These are phyloP conservation scores for Lagothrix lagotricha DNA, from an alignment of 2,797 vertebrate species.

Conservation along the genomic window DNA sequence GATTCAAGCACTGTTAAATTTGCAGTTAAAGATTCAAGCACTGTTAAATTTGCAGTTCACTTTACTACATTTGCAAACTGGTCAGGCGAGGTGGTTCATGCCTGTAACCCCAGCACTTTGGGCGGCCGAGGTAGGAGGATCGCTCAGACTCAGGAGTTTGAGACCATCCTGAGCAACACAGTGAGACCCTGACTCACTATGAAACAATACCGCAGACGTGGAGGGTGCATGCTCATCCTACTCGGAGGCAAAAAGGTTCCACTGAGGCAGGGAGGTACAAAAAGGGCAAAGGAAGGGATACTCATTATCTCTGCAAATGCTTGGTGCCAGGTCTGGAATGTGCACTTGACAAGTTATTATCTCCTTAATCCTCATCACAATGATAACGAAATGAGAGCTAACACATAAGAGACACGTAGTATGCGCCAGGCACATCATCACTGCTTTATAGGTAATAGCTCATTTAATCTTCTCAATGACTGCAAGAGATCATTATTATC, in stretches of 20 bases:
- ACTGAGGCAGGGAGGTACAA: background rate
- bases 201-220: background rate
- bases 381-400: background rate
- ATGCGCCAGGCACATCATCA: background rate
- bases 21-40: conserved; percentile 29
- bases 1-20: background rate
- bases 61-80: conserved; percentile 50
- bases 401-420: background rate
- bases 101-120: background rate
- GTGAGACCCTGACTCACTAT: background rate
- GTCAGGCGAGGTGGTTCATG: background rate
- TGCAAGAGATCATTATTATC: background rate
- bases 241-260: background rate
- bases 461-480: background rate
- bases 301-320: background rate
- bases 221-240: background rate
- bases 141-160: background rate
- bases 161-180: background rate
- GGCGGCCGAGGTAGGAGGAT: background rate
- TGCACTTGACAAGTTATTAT: background rate
- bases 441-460: background rate
- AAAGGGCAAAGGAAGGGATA: background rate
- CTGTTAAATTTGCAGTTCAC: background rate
- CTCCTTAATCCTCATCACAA: background rate
- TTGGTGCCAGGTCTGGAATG: background rate